These are phyloP conservation scores for Oeneis ivallda DNA, from an alignment of 2,888 invertebrate genomes.

Conservation along the genomic window DNA sequence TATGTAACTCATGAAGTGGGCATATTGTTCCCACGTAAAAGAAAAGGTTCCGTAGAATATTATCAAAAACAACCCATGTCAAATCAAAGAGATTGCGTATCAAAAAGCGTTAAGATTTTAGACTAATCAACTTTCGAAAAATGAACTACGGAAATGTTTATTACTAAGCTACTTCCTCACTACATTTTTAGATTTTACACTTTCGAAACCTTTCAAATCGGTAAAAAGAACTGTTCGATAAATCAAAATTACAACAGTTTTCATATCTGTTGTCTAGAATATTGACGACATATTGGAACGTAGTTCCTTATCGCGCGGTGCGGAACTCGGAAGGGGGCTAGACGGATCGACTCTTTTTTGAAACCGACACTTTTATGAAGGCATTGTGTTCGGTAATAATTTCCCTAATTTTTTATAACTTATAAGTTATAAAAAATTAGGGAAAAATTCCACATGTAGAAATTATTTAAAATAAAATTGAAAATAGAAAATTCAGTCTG, in stretches of 20 bases:
- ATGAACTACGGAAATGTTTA: constrained; percentile 7
- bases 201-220: constrained; percentile 4
- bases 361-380: too few relatives aligned
- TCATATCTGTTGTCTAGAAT: too few relatives aligned
- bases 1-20: neutral
- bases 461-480: too few relatives aligned
- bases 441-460: too few relatives aligned
- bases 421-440: too few relatives aligned
- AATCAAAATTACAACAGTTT: neutral
- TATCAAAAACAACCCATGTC: neutral
- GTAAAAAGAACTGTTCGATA: neutral
- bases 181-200: constrained; percentile 3
- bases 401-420: too few relatives aligned
- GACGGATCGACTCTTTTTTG: too few relatives aligned
- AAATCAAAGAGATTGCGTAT: neutral
- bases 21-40: neutral
- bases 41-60: neutral
- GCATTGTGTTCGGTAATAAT: too few relatives aligned
- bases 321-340: too few relatives aligned
- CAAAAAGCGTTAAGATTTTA: neutral
- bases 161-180: constrained; percentile 1
- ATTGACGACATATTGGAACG: too few relatives aligned
- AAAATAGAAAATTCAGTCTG: too few relatives aligned
- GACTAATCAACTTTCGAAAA: constrained; percentile 3
- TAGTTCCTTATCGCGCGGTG: too few relatives aligned